phyloP scores from a whole-genome alignment of 2,888 invertebrate genomes.

The Ophraella communa region DNA sequence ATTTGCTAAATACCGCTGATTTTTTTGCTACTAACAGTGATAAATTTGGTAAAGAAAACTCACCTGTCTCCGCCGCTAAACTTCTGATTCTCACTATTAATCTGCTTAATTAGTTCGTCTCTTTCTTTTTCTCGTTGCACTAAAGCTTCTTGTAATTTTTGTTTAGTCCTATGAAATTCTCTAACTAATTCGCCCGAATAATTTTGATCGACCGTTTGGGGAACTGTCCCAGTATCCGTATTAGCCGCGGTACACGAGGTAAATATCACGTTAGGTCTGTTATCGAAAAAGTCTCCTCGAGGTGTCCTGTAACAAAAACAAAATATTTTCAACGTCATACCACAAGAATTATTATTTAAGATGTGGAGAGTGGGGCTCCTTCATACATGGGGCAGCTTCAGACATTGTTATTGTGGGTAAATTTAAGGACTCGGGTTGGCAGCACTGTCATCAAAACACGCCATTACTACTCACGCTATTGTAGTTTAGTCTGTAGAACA shows the following conservation, averaged over 20 bases:
- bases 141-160: slow-evolving; percentile 67
- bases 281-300: background rate
- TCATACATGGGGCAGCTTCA: no score
- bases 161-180: slow-evolving; percentile 81
- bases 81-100: slow-evolving; percentile 59
- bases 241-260: background rate
- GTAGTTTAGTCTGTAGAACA: no score
- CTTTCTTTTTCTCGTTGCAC: slow-evolving; percentile 63
- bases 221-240: slow-evolving; percentile 27
- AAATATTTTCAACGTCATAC: no score
- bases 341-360: no score
- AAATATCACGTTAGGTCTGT: background rate
- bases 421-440: no score
- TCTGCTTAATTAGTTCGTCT: slow-evolving; percentile 63
- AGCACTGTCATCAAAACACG: no score
- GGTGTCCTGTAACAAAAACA: slow-evolving; percentile 8
- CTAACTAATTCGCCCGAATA: slow-evolving; percentile 75
- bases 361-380: no score
- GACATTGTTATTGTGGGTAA: no score
- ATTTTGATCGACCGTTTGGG: slow-evolving; percentile 57
- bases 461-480: no score
- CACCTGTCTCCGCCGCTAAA: slow-evolving; percentile 62
- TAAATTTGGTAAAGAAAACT: slow-evolving; percentile 41
- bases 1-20: no score
- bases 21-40: no score